Percentiles rank a stretch among this genome's conserved stretches.
Conservation (phyloP, 2,113 vertebrate genomes). For the Onychorhynchus coronatus region DNA sequence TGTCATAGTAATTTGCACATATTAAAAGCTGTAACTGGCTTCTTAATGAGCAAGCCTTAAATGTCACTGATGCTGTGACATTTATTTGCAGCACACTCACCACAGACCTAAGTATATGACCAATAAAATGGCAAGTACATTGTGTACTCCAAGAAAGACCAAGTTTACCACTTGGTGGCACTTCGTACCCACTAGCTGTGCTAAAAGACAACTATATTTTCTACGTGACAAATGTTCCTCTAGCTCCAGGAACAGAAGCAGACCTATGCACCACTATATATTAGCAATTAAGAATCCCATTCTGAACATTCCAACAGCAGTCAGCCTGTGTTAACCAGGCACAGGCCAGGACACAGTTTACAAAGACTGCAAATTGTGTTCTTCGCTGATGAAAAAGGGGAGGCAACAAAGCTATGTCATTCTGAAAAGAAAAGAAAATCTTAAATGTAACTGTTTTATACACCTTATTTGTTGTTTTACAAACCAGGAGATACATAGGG, state of each 20-base stretch:
- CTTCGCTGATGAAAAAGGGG: background rate
- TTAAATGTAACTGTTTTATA: background rate
- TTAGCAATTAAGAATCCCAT: background rate
- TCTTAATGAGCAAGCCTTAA: background rate
- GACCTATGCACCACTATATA: too few relatives aligned
- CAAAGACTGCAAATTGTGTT: background rate
- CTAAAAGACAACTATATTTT: background rate
- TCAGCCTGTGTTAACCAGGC: background rate
- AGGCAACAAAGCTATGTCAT: background rate
- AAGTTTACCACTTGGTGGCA: constrained; percentile 7
- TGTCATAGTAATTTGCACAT: background rate
- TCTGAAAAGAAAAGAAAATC: background rate
- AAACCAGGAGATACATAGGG: background rate
- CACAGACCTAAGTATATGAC: background rate
- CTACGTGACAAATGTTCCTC: rapidly evolving
- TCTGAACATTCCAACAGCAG: background rate
- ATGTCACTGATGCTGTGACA: background rate
- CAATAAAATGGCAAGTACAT: background rate
- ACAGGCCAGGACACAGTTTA: background rate
- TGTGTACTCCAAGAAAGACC: background rate
- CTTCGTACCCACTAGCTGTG: background rate
- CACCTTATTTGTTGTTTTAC: background rate
- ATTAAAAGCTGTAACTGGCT: background rate
- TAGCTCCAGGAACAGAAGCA: background rate
- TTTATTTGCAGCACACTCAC: background rate